Conservation (phyloP, 2,888 invertebrate genomes). For the Pharmacophagus antenor region DNA sequence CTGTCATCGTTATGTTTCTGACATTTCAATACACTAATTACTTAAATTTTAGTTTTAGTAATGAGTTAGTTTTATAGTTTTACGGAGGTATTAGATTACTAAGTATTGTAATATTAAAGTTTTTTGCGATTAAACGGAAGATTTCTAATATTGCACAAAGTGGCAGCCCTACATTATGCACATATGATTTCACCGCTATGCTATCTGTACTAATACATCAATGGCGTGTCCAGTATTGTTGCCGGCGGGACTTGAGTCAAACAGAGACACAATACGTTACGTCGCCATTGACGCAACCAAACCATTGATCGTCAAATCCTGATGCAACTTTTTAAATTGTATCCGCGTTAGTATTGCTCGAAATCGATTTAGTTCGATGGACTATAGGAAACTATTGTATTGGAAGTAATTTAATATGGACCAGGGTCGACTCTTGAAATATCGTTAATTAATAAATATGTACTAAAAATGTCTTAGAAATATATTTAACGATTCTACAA, state of each 20-base stretch:
- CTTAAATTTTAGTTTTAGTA: no score
- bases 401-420: slow-evolving; percentile 5
- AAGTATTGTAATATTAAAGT: no score
- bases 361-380: slow-evolving; percentile 21
- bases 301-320: slow-evolving; percentile 19
- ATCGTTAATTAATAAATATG: neutral
- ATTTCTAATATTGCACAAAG: neutral
- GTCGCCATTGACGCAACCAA: slow-evolving; percentile 33
- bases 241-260: slow-evolving; percentile 58
- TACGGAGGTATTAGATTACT: no score
- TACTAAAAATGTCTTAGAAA: no score
- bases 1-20: no score
- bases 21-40: no score
- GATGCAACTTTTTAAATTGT: slow-evolving; percentile 25
- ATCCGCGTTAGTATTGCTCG: slow-evolving; percentile 8
- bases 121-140: no score
- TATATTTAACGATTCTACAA: no score
- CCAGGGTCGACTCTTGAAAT: neutral
- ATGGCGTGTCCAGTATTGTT: slow-evolving; percentile 75
- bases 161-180: slow-evolving; percentile 41
- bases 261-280: slow-evolving; percentile 53
- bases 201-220: slow-evolving; percentile 77
- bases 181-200: slow-evolving; percentile 71
- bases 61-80: no score
- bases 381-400: slow-evolving; percentile 19